Conservation (phyloP, 1,140 invertebrate genomes). For the Pinna nobilis region DNA sequence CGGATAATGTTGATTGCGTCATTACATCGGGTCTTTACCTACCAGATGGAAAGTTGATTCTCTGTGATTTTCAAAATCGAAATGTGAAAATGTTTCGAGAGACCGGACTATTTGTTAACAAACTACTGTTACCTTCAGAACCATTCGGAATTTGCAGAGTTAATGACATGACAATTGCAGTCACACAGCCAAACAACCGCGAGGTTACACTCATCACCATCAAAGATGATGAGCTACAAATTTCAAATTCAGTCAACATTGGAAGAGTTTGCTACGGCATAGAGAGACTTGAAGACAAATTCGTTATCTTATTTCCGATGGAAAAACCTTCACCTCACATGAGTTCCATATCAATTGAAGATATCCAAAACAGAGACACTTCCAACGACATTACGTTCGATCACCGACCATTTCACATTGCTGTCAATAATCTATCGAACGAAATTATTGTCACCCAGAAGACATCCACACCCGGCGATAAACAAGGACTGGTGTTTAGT, state of each 20-base stretch:
- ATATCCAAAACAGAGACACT: conserved; percentile 3
- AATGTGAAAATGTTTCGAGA: conserved; percentile 34
- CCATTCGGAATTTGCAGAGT: conserved; percentile 33
- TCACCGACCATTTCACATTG: conserved; percentile 22
- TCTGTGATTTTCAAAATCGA: conserved; percentile 35
- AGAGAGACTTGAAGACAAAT: conserved; percentile 16
- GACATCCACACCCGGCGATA: conserved; percentile 8
- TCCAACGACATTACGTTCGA: conserved; percentile 7
- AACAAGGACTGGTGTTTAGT: neutral
- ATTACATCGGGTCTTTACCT: conserved; percentile 26
- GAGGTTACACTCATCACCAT: conserved; percentile 15
- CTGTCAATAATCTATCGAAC: conserved; percentile 3
- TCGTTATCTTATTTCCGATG: conserved; percentile 23
- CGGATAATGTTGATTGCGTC: conserved; percentile 28
- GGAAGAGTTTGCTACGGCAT: conserved; percentile 34
- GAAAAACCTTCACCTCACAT: conserved; percentile 24
- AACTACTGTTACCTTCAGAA: conserved; percentile 20
- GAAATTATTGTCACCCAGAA: conserved; percentile 26
- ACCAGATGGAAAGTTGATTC: conserved; percentile 19
- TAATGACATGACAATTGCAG: conserved; percentile 25
- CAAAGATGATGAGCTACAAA: conserved; percentile 4
- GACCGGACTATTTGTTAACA: conserved; percentile 20
- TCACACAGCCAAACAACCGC: conserved; percentile 12
- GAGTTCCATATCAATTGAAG: conserved; percentile 7
- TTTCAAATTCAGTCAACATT: conserved; percentile 7